phyloP scores from a whole-genome alignment of 2,888 invertebrate species.

The Andricus quercusramuli region DNA sequence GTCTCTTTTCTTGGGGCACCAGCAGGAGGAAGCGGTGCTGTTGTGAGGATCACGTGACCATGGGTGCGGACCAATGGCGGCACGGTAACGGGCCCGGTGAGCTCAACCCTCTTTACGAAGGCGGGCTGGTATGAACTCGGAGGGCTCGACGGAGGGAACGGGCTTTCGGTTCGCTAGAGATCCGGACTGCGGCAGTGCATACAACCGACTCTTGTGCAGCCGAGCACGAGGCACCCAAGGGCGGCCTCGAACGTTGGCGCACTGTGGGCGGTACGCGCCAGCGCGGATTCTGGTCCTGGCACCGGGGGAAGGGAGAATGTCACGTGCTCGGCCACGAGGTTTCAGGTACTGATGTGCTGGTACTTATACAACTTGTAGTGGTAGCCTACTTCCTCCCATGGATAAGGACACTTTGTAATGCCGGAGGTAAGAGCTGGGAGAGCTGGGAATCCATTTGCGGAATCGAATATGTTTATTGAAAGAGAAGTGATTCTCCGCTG shows the following conservation, averaged over 20 bases:
- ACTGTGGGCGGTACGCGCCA: slow-evolving; percentile 76
- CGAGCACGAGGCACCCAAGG: slow-evolving; percentile 70
- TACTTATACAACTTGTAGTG: slow-evolving; percentile 22
- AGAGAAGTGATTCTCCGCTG: slow-evolving; percentile 13
- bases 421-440: slow-evolving; percentile 38
- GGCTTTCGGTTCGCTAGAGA: slow-evolving; percentile 52
- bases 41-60: slow-evolving; percentile 69
- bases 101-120: slow-evolving; percentile 79
- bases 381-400: slow-evolving; percentile 9
- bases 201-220: slow-evolving; percentile 69
- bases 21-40: slow-evolving; percentile 57
- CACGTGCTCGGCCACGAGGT: slow-evolving; percentile 77
- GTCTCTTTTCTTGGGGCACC: slow-evolving; percentile 58
- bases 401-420: slow-evolving; percentile 11
- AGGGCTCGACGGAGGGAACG: slow-evolving; percentile 62
- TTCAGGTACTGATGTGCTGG: slow-evolving; percentile 35
- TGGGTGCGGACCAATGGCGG: slow-evolving; percentile 69
- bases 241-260: slow-evolving; percentile 70
- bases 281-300: slow-evolving; percentile 63
- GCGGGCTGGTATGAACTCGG: slow-evolving; percentile 76
- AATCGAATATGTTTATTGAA: slow-evolving; percentile 39
- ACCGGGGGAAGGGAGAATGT: slow-evolving; percentile 67
- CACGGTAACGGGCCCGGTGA: slow-evolving; percentile 72
- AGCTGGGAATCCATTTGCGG: slow-evolving; percentile 28
- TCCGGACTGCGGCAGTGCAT: slow-evolving; percentile 73